Base-by-base conservation (phyloP, 2,888 invertebrate species). In the Margaritifera margaritifera region DNA sequence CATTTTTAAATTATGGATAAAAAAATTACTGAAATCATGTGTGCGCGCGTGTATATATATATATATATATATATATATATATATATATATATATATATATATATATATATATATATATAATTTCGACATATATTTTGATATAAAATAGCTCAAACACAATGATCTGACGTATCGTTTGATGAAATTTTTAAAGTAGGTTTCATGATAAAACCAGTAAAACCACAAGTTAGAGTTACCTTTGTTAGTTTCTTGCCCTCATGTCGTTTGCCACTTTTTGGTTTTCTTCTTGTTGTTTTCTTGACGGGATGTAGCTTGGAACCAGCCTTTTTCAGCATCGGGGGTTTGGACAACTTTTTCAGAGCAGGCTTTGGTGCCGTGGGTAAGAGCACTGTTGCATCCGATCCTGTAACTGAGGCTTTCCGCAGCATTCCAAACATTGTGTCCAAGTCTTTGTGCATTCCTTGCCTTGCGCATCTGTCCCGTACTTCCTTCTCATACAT, bases 401-500 rank as follows among this genome's bases (percentile, higher is more conserved):
- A 20, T 53, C 63, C 8, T 8, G 27, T 25, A n/a, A 68, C 51
- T n/a, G 31, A 53, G 24, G 25, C 55, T 22, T 62, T 71, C 62
- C 75, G 61, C 4, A 84, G 69, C n/a, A 69, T 65, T 5, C 75
- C 74, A 63, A 84, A 83, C 59, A 83, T 55, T 0, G 66, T 71
- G 20, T 81, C 75, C 19, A 84, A 61, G 51, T 84, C 84, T 59
- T 75, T 74, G 66, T 78, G 66, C 11, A 84, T 62, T 27, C 67
- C 68, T 3, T 11, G 61, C 1, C 52, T 59, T 6, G 66, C 72
- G 51, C 68, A 62, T 59, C 80, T 66, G 3, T 68, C 68, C 20
- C 84, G 66, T 4, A 81, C 81, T 62, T 84, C 81, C 53, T 78
- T 78, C 65, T 83, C 82, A 60, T 82, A 84, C 50, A 68, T 64